These are phyloP conservation scores for Eupristina koningsbergeri DNA, from an alignment of 1,140 invertebrate genomes.

Conservation along the genomic window DNA sequence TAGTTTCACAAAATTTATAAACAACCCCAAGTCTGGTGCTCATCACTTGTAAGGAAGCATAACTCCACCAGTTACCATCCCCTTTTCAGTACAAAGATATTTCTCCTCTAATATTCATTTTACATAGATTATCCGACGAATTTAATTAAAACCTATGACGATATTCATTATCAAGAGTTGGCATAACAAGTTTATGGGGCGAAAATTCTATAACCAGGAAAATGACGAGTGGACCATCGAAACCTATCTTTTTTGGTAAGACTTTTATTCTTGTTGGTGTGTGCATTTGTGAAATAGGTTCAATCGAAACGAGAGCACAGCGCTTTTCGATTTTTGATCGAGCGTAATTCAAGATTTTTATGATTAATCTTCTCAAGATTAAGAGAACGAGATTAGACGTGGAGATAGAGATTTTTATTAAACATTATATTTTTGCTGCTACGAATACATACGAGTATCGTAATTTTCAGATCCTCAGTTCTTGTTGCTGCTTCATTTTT, in stretches of 20 bases:
- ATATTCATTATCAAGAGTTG: conserved; percentile 64
- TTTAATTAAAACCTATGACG: conserved; percentile 71
- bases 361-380: neutral
- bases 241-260: neutral
- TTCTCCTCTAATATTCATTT: conserved; percentile 68
- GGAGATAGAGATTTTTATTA: neutral
- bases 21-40: conserved; percentile 50
- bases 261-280: neutral
- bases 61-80: neutral
- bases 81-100: conserved; percentile 51
- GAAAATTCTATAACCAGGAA: neutral
- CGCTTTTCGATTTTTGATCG: neutral
- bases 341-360: neutral
- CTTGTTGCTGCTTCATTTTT: too few relatives aligned
- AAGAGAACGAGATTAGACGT: neutral
- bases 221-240: neutral
- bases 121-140: conserved; percentile 70
- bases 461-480: neutral
- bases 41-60: neutral
- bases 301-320: neutral
- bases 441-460: neutral
- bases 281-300: neutral
- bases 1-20: conserved; percentile 55
- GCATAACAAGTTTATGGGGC: neutral
- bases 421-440: neutral